Evolutionary conservation across 92 coral and sea anemone genomes (phyloP).

Genomic region (Zoanthus solanderi): DNA sequence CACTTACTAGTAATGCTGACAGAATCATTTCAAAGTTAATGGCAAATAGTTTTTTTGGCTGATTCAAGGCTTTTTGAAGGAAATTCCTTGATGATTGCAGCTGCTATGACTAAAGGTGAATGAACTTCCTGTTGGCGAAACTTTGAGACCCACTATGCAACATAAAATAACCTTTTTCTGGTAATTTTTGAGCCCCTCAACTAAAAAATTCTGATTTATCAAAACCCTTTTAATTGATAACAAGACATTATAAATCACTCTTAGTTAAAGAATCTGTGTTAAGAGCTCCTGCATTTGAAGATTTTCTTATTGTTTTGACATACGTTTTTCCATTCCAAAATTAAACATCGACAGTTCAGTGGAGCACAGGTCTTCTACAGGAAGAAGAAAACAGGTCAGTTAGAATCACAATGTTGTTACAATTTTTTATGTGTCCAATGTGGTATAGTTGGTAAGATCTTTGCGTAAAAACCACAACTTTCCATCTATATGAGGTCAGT

Average conservation of each 20-base stretch:
- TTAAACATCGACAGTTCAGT: slow-evolving; percentile 54
- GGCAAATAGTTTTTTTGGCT: neutral
- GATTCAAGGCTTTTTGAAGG: neutral
- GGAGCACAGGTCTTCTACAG: slow-evolving; percentile 50
- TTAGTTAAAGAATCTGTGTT: too few relatives aligned
- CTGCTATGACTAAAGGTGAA: neutral
- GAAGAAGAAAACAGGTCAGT: slow-evolving; percentile 62
- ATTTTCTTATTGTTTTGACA: neutral
- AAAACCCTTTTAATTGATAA: neutral
- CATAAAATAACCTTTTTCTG: neutral
- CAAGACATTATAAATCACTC: neutral
- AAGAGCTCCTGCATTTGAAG: neutral
- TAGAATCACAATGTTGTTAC: too few relatives aligned
- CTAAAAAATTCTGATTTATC: neutral
- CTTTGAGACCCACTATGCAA: neutral
- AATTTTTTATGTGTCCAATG: too few relatives aligned
- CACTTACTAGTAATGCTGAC: neutral
- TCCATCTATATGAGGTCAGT: too few relatives aligned
- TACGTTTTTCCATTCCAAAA: neutral
- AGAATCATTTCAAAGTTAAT: neutral
- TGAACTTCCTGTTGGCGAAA: neutral
- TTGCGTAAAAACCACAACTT: too few relatives aligned
- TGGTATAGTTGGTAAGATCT: too few relatives aligned
- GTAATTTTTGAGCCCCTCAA: neutral
- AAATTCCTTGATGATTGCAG: neutral